phyloP scores from a whole-genome alignment of 2,797 vertebrate species.

The Ctenopoma kingsleyae region DNA sequence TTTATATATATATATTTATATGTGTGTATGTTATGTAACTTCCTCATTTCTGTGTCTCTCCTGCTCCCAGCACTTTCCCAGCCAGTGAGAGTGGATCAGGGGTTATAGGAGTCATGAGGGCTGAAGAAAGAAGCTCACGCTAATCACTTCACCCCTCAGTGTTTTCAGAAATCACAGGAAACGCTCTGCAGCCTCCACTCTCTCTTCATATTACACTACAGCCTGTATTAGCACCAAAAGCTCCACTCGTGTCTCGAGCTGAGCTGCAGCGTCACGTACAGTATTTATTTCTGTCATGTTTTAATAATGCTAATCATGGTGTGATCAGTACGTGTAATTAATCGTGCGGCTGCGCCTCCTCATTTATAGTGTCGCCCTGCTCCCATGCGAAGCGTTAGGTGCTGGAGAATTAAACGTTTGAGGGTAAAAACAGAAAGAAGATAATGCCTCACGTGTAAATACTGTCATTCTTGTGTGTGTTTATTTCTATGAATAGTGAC shows the following conservation, averaged over 20 bases:
- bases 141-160: constrained; percentile 39
- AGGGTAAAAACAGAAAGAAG: constrained; percentile 62
- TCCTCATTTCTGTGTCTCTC: constrained; percentile 62
- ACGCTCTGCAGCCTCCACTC: constrained; percentile 14
- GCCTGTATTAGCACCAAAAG: constrained; percentile 11
- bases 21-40: constrained; percentile 72
- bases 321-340: constrained; percentile 23
- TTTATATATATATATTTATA: constrained; percentile 39
- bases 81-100: constrained; percentile 26
- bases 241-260: constrained; percentile 27
- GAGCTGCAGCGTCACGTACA: constrained; percentile 18
- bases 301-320: constrained; percentile 29
- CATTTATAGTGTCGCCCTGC: neutral
- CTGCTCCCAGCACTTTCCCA: constrained; percentile 52
- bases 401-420: constrained; percentile 48
- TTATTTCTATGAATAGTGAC: constrained; percentile 26
- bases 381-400: constrained; percentile 38
- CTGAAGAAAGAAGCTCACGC: constrained; percentile 40
- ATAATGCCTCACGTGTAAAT: constrained; percentile 50
- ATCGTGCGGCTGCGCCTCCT: constrained; percentile 8
- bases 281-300: constrained; percentile 20
- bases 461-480: constrained; percentile 20
- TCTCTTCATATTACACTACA: neutral
- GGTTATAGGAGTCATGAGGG: constrained; percentile 29
- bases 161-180: constrained; percentile 1